Evolutionary conservation across 2,113 vertebrate species (phyloP), one percentile per base, ranked within the genome.

Genomic region (Eulemur macaco): DNA sequence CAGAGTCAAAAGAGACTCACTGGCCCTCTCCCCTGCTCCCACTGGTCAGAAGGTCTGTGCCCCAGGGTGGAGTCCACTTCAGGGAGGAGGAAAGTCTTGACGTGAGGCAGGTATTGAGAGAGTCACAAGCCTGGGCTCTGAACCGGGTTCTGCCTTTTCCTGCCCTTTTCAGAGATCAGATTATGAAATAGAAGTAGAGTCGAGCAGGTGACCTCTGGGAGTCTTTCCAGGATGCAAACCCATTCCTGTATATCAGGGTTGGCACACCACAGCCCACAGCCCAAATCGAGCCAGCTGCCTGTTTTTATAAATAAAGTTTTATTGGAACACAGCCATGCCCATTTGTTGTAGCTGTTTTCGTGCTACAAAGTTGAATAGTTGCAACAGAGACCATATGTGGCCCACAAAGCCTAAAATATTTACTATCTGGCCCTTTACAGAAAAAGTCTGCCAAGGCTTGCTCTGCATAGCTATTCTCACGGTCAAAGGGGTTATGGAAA

Each of bases 251-350:
- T 27, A 20, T 42, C 58, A 39, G 20, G 37, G 58, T 39, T 42
- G 34, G 8, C 34, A 21, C 7, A 47, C 25, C 47, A 39, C 25
- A 83, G 81, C 81, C 80, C 39, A 34, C 2, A 0, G 71, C 64
- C 50, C 71, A 58, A 76, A 81, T 31, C 39, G 23, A 42, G 80
- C 21, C 21, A n/a, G 37, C 66, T 88, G 71, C 45, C 63, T 81
- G 39, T 85, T n/a, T 76, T 66, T 85, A 25, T 74, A 94, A 96
- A 95, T 92, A 95, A 97, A 95, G 94, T 71, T 94, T 96, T 92
- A 91, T 94, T 77, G 89, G 82, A 85, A 87, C 4, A 8, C 3
- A 74, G 71, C 52, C 92, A 69, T 47, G 78, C 27, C 60, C 17
- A 10, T 93, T 82, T 69, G 68, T 45, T 15, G 52, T 81, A 71